Evolutionary conservation across 2,797 vertebrate genomes (phyloP).

Genomic region (Tenualosa ilisha): DNA sequence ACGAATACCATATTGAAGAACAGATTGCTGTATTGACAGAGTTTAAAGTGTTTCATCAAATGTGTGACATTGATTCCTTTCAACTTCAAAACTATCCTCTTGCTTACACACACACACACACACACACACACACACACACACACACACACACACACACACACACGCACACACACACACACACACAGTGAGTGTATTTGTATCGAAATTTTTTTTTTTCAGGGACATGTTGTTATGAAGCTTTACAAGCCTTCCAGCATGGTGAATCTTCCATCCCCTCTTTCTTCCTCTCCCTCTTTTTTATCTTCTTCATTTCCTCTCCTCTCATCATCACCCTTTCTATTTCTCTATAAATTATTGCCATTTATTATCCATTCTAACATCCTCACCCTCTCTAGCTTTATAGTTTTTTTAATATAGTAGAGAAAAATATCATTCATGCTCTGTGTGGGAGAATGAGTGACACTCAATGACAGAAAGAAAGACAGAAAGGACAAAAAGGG

Average conservation of each 20-base stretch:
- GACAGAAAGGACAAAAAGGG: background rate
- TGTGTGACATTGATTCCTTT: background rate
- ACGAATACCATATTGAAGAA: background rate
- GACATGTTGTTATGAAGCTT: too few species aligned
- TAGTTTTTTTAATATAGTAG: too few species aligned
- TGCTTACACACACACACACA: background rate
- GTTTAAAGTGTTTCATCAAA: constrained; percentile 19
- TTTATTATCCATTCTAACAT: too few species aligned
- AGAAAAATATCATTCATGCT: too few species aligned
- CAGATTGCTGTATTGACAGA: constrained; percentile 16
- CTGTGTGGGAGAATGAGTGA: background rate
- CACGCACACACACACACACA: constrained; percentile 2
- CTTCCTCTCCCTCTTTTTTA: too few species aligned
- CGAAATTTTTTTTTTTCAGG: too few species aligned
- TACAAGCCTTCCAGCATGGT: too few species aligned
- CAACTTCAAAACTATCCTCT: background rate
- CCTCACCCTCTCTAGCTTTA: too few species aligned
- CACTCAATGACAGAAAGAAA: background rate
- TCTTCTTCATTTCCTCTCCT: too few species aligned
- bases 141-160: constrained; percentile 8
- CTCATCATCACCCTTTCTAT: too few species aligned
- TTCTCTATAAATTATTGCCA: too few species aligned
- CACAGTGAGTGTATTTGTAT: background rate
- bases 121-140: constrained; percentile 11
- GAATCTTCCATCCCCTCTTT: too few species aligned